A percentile compares a stretch with the other conserved stretches of the same genome.
Evolutionary conservation across 1,140 invertebrate species (phyloP).

Genomic region (Episyrphus balteatus): DNA sequence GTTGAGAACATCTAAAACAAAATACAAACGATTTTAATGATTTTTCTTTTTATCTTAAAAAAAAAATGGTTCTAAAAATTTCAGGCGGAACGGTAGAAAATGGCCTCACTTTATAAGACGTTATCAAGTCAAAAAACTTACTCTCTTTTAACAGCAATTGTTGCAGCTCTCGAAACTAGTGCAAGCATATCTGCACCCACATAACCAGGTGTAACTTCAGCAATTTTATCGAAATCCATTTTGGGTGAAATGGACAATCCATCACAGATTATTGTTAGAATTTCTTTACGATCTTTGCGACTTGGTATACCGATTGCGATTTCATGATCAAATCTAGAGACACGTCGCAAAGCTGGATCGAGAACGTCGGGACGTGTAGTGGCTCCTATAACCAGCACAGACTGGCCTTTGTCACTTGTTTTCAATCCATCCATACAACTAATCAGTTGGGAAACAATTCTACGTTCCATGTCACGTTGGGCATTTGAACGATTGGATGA

Average conservation of each 20-base stretch:
- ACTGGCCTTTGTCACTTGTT: constrained; percentile 47
- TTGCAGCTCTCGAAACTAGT: constrained; percentile 74
- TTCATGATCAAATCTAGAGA: constrained; percentile 88
- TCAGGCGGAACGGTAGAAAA: too few species aligned
- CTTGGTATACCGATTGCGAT: constrained; percentile 89
- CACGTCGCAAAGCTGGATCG: constrained; percentile 83
- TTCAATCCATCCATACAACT: constrained; percentile 75
- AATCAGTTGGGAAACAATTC: constrained; percentile 88
- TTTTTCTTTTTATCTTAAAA: too few species aligned
- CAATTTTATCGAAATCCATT: constrained; percentile 61
- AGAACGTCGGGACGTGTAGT: constrained; percentile 89
- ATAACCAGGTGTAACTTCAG: constrained; percentile 86
- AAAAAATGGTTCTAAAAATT: too few species aligned
- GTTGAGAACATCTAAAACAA: constrained; percentile 18
- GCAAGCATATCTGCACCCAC: constrained; percentile 90
- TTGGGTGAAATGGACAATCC: constrained; percentile 55
- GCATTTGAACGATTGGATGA: constrained; percentile 76
- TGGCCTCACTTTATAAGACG: background rate
- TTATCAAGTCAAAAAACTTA: constrained; percentile 4
- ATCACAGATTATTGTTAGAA: constrained; percentile 60
- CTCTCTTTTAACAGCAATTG: constrained; percentile 62
- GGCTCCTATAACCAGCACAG: constrained; percentile 84
- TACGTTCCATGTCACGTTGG: constrained; percentile 86
- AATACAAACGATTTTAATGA: background rate
- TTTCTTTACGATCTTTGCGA: constrained; percentile 61